phyloP scores from a whole-genome alignment of 2,113 vertebrate genomes.

The Steatornis caripensis region DNA sequence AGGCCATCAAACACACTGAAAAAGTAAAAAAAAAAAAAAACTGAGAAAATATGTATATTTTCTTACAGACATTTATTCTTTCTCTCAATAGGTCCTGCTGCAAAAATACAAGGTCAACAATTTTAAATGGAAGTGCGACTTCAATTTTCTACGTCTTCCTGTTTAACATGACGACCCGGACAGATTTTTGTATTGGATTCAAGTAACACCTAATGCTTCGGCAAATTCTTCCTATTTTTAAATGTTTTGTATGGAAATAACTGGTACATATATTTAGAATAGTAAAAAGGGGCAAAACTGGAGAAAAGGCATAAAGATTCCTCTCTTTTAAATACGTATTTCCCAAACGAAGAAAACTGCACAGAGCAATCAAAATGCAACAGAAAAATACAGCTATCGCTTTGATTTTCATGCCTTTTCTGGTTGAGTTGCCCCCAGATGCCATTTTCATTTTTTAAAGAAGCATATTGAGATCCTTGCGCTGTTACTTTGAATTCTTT shows the following conservation, averaged over 20 bases:
- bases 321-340: not conserved
- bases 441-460: not conserved
- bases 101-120: not conserved
- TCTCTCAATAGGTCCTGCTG: not conserved
- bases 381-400: not conserved
- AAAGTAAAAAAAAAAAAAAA: not conserved
- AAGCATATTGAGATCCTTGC: not conserved
- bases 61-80: not conserved
- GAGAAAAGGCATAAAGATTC: not conserved
- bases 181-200: not conserved
- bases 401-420: slow-evolving; percentile 30
- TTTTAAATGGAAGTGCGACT: not conserved
- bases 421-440: not conserved
- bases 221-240: not conserved
- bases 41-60: not conserved
- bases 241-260: not conserved
- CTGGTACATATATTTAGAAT: not conserved
- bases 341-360: not conserved
- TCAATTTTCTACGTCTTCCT: not conserved
- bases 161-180: not conserved
- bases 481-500: not conserved
- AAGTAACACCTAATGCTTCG: not conserved
- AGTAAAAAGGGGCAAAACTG: not conserved
- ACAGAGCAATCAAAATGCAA: not conserved
- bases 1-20: not conserved